phyloP scores from a whole-genome alignment of 2,888 invertebrate genomes.

The Eupithecia inturbata region DNA sequence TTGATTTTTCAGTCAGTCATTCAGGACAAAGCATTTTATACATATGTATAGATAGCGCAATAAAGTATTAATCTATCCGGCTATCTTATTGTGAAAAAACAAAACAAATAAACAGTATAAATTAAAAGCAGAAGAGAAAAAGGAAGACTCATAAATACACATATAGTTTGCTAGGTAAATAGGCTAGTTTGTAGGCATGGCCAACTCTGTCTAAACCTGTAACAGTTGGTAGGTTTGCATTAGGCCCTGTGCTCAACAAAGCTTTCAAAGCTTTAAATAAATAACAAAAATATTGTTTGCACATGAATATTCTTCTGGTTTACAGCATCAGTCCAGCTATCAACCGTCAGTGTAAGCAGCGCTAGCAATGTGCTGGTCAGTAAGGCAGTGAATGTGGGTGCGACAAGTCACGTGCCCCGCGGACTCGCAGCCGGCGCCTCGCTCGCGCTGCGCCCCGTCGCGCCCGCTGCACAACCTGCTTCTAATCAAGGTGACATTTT shows the following conservation, averaged over 20 bases:
- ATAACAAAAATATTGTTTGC: neutral
- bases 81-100: too few relatives aligned
- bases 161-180: neutral
- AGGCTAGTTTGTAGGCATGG: too few relatives aligned
- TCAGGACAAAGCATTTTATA: too few relatives aligned
- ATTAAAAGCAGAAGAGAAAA: neutral
- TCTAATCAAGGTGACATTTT: conserved; percentile 44
- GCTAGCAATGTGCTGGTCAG: conserved; percentile 70
- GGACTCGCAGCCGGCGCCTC: conserved; percentile 91
- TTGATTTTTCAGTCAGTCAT: too few relatives aligned
- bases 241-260: neutral
- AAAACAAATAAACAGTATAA: neutral
- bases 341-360: conserved; percentile 68
- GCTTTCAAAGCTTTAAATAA: too few relatives aligned
- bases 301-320: neutral
- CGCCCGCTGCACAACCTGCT: conserved; percentile 70
- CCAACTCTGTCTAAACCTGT: neutral
- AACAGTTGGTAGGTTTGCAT: neutral
- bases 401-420: conserved; percentile 76
- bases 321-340: conserved; percentile 59
- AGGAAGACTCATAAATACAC: neutral
- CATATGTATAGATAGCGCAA: too few relatives aligned
- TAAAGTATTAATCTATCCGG: too few relatives aligned
- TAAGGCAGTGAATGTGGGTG: conserved; percentile 62
- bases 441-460: conserved; percentile 88